Conservation (phyloP, 1,140 invertebrate genomes). For the Galleria mellonella region DNA sequence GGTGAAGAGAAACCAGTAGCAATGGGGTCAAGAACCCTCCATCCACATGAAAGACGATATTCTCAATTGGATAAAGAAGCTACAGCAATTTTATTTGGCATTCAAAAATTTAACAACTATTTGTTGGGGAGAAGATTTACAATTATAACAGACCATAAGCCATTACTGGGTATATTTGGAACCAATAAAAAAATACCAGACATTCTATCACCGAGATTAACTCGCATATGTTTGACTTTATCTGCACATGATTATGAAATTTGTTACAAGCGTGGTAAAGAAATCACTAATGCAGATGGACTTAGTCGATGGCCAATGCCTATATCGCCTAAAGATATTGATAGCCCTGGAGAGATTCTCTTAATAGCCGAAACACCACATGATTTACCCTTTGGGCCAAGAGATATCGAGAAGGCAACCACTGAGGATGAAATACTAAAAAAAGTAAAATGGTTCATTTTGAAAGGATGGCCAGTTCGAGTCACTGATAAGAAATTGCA, state of each 20-base stretch:
- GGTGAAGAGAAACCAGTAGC: slow-evolving; percentile 48
- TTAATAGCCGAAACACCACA: no score
- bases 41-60: slow-evolving; percentile 22
- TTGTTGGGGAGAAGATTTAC: slow-evolving; percentile 16
- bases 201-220: slow-evolving; percentile 30
- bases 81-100: slow-evolving; percentile 58
- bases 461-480: slow-evolving; percentile 20
- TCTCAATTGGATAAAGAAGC: slow-evolving; percentile 50
- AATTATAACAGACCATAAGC: slow-evolving; percentile 61
- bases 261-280: no score
- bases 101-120: slow-evolving; percentile 60
- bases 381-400: no score
- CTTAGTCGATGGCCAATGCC: no score
- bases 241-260: slow-evolving; percentile 26
- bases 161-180: slow-evolving; percentile 57
- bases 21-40: slow-evolving; percentile 50
- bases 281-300: slow-evolving; percentile 8
- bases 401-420: slow-evolving; percentile 19
- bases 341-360: no score
- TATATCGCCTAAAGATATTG: no score
- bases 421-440: slow-evolving; percentile 9
- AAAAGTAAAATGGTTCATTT: neutral
- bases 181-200: slow-evolving; percentile 32
- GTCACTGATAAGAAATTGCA: slow-evolving; percentile 9
- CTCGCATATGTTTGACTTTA: slow-evolving; percentile 8